Evolutionary conservation across 1,140 invertebrate species (phyloP).

Genomic region (Globodera rostochiensis): DNA sequence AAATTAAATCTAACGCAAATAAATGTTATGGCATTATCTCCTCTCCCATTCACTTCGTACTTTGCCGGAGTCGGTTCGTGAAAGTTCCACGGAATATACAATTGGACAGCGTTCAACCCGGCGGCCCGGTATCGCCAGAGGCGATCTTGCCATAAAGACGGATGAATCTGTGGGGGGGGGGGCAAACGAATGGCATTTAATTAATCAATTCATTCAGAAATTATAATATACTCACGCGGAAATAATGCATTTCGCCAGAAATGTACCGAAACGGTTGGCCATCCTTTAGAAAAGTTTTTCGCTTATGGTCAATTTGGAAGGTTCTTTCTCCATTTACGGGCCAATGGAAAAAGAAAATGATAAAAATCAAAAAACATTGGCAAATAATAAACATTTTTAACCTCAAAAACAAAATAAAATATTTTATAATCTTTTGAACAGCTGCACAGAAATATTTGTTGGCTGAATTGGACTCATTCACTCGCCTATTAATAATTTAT

Average conservation of each 20-base stretch:
- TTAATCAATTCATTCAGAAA: not conserved
- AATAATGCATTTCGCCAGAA: constrained; percentile 89
- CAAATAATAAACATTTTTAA: not conserved
- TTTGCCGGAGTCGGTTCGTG: constrained; percentile 78
- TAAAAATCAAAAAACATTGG: not conserved
- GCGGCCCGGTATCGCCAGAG: constrained; percentile 80
- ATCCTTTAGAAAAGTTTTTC: constrained; percentile 81
- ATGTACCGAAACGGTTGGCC: constrained; percentile 80
- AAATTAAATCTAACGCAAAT: constrained; percentile 24
- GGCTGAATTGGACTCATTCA: constrained; percentile 6
- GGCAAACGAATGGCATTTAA: not conserved
- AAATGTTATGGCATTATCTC: constrained; percentile 9
- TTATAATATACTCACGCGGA: constrained; percentile 68
- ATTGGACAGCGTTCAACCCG: constrained; percentile 85
- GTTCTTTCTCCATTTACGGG: constrained; percentile 5
- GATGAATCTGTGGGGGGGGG: constrained; percentile 70
- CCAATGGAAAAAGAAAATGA: not conserved
- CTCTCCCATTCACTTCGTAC: constrained; percentile 6
- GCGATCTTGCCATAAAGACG: constrained; percentile 80
- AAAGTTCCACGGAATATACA: constrained; percentile 86
- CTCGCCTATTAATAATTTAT: not conserved
- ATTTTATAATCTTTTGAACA: too few relatives aligned
- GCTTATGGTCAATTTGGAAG: constrained; percentile 70
- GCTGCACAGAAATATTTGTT: not conserved
- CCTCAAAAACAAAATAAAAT: not conserved